Conservation (phyloP, 2,797 vertebrate genomes). For the Rhyacichthys aspro region DNA sequence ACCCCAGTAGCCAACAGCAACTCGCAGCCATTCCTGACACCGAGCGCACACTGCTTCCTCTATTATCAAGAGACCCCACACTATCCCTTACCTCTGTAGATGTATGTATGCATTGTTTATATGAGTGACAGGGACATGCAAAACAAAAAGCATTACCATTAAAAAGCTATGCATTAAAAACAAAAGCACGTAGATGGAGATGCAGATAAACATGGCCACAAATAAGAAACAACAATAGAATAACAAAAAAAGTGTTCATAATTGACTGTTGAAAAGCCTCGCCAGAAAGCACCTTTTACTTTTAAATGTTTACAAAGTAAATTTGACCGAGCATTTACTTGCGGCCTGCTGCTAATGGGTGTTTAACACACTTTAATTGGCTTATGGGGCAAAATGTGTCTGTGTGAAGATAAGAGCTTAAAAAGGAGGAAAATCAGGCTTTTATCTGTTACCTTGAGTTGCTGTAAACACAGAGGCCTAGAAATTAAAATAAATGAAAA, state of each 20-base stretch:
- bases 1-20: constrained; percentile 52
- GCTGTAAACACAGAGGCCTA: constrained; percentile 20
- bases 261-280: constrained; percentile 17
- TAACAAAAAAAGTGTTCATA: constrained; percentile 4
- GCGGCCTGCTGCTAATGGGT: constrained; percentile 34
- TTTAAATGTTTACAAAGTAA: constrained; percentile 34
- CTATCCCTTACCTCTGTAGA: constrained; percentile 9
- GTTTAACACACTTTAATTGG: constrained; percentile 51
- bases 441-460: constrained; percentile 40
- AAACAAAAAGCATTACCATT: neutral
- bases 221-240: neutral
- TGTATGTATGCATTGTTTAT: constrained; percentile 8
- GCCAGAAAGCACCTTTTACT: constrained; percentile 25
- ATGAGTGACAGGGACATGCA: neutral
- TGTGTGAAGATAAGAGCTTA: constrained; percentile 51
- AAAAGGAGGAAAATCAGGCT: constrained; percentile 21
- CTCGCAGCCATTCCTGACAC: constrained; percentile 48
- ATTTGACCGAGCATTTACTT: constrained; percentile 15
- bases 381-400: constrained; percentile 43
- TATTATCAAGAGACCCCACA: constrained; percentile 43
- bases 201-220: neutral
- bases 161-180: neutral
- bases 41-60: constrained; percentile 29
- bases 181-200: neutral
- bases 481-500: constrained; percentile 3